Evolutionary conservation across 2,113 vertebrate genomes (phyloP).

Genomic region (Solenodon paradoxus): DNA sequence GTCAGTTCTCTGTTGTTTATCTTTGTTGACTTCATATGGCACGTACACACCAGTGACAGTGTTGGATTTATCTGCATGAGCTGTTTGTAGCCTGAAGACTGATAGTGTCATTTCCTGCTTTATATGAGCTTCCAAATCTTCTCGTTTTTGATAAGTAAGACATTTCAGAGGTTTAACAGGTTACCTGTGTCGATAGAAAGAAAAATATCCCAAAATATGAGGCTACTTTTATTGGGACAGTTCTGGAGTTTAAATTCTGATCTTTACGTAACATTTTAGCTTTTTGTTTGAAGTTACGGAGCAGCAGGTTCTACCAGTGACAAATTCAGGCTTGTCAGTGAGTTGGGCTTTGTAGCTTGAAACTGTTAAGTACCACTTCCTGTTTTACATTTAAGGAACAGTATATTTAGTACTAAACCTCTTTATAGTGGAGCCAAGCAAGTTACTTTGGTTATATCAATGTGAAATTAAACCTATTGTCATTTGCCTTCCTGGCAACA

Average conservation of each 20-base stretch:
- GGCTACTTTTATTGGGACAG: neutral
- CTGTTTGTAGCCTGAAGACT: neutral
- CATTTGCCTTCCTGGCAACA: slow-evolving; percentile 2
- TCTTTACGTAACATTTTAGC: neutral
- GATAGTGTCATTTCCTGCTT: neutral
- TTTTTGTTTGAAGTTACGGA: neutral
- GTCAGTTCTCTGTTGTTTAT: neutral
- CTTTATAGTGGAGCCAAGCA: neutral
- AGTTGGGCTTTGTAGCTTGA: slow-evolving; percentile 11
- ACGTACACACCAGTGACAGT: slow-evolving; percentile 65
- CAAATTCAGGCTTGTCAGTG: slow-evolving; percentile 73
- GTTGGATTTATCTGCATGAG: slow-evolving; percentile 71
- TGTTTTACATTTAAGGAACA: neutral
- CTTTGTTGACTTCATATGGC: slow-evolving; percentile 68
- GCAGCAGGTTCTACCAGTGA: neutral
- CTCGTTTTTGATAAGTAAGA: neutral
- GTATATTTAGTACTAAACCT: neutral
- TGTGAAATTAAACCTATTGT: neutral
- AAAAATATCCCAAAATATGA: neutral
- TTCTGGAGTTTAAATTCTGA: neutral
- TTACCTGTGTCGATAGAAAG: slow-evolving; percentile 43
- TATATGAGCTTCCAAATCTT: neutral
- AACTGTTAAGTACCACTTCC: neutral
- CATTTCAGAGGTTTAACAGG: neutral
- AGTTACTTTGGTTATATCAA: neutral